These are phyloP conservation scores for Perca schrenkii DNA, from an alignment of 2,113 vertebrate genomes.

Conservation along the genomic window DNA sequence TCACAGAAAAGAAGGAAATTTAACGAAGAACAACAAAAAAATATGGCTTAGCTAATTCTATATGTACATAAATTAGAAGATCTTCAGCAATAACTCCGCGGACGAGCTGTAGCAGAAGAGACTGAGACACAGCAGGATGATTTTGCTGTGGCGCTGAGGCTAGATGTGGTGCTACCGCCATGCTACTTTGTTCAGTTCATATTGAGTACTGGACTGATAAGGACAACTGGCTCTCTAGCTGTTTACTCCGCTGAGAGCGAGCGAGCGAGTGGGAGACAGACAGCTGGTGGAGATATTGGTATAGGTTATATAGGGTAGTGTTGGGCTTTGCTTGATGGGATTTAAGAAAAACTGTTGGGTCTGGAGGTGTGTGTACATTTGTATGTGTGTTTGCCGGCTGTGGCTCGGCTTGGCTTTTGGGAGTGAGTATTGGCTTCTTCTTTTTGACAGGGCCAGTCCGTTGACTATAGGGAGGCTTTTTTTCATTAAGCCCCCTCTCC, in stretches of 20 bases:
- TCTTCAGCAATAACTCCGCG: conserved; percentile 6
- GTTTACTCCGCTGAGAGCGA: conserved; percentile 41
- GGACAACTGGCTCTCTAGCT: conserved; percentile 28
- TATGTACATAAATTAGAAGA: conserved; percentile 19
- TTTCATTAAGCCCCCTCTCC: conserved; percentile 75
- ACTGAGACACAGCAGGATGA: conserved; percentile 12
- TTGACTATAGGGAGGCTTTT: conserved; percentile 73
- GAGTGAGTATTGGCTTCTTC: conserved; percentile 59
- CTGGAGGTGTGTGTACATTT: conserved; percentile 44
- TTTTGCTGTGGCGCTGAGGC: background rate
- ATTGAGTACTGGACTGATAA: conserved; percentile 39
- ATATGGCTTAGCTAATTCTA: background rate
- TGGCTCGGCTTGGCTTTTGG: conserved; percentile 35
- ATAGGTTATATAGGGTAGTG: conserved; percentile 34
- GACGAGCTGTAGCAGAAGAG: background rate
- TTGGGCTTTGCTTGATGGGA: conserved; percentile 50
- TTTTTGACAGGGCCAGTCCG: conserved; percentile 71
- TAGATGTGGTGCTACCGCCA: background rate
- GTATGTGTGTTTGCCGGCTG: conserved; percentile 34
- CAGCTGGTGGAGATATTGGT: conserved; percentile 58
- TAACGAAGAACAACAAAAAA: too few species aligned
- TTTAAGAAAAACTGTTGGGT: conserved; percentile 44
- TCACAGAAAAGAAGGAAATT: too few species aligned
- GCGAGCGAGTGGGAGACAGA: conserved; percentile 29
- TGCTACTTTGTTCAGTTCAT: conserved; percentile 20